Conservation (phyloP, 2,113 vertebrate species). For the Macaca nemestrina region DNA sequence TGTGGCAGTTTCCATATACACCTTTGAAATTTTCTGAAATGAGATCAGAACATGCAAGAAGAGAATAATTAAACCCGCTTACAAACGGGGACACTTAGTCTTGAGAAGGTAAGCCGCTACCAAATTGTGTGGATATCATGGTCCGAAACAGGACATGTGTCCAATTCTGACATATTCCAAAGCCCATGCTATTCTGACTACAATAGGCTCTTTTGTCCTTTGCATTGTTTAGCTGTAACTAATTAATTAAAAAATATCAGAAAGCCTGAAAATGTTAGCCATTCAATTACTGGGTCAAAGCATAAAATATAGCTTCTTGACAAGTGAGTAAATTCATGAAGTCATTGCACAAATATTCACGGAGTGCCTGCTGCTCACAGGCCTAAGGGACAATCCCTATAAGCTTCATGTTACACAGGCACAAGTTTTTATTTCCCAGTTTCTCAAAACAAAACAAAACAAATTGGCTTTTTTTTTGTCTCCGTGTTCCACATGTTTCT, state of each 20-base stretch:
- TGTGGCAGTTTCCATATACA: neutral
- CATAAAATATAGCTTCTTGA: neutral
- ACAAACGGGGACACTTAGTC: neutral
- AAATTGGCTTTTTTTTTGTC: neutral
- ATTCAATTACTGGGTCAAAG: neutral
- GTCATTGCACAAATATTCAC: neutral
- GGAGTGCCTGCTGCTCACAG: neutral
- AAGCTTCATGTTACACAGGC: neutral
- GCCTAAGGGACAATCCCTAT: neutral
- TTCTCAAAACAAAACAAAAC: neutral
- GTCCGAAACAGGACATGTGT: neutral
- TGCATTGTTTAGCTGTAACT: neutral
- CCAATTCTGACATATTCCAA: neutral
- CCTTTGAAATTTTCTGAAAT: neutral
- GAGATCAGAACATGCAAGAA: neutral
- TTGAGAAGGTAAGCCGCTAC: neutral
- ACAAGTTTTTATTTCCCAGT: neutral
- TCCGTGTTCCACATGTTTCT: neutral
- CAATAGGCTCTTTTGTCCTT: neutral
- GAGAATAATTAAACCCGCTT: neutral
- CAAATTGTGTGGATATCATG: neutral
- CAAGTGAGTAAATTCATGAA: neutral
- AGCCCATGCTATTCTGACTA: neutral
- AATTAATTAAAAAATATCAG: neutral
- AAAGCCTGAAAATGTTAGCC: neutral